These are phyloP conservation scores for Girardinichthys multiradiatus DNA, from an alignment of 2,113 vertebrate species.

Conservation along the genomic window DNA sequence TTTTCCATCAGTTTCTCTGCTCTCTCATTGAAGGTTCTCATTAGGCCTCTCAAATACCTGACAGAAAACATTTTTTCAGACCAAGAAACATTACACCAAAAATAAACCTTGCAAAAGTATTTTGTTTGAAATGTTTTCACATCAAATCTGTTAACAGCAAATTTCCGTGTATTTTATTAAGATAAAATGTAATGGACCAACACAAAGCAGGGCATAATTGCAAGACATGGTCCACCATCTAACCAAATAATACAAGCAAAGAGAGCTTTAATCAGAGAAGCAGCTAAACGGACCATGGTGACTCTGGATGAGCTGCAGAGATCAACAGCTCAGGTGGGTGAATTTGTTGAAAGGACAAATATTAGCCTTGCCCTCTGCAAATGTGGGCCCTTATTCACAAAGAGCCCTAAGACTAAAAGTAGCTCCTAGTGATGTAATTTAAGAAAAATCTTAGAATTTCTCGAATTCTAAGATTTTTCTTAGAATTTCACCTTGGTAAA, in stretches of 20 bases:
- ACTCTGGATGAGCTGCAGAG: not conserved
- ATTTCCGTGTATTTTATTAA: not conserved
- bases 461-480: too few relatives aligned
- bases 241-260: not conserved
- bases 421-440: too few relatives aligned
- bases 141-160: too few relatives aligned
- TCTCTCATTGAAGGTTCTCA: slow-evolving; percentile 72
- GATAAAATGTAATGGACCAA: not conserved
- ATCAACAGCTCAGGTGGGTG: too few relatives aligned
- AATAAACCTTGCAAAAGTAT: not conserved
- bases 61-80: not conserved
- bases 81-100: not conserved
- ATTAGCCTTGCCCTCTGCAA: not conserved
- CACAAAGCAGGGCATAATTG: not conserved
- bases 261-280: not conserved
- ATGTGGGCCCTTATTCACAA: too few relatives aligned
- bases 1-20: slow-evolving; percentile 74
- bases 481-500: too few relatives aligned
- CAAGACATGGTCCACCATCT: not conserved
- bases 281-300: not conserved
- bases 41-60: slow-evolving; percentile 77
- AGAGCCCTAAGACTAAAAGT: too few relatives aligned
- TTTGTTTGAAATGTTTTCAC: not conserved
- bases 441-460: too few relatives aligned
- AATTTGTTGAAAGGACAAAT: not conserved